Evolutionary conservation across 2,113 vertebrate species (phyloP), one percentile per base, ranked within the genome.

Genomic region (Pogona vitticeps): DNA sequence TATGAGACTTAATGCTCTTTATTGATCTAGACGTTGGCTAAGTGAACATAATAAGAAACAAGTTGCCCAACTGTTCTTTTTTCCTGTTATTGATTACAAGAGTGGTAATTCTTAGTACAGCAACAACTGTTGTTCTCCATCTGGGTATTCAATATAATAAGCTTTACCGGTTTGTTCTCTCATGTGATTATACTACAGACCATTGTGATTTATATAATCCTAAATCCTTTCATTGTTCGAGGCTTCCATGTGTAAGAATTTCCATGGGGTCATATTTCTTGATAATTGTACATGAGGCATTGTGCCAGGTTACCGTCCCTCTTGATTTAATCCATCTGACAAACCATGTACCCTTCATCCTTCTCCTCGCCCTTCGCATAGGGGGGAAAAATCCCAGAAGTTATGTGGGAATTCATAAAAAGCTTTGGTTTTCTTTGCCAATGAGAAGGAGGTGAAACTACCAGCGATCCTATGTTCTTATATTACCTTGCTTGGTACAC

Each of bases 1-100:
- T 92, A 91, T 95, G 93, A 95, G 88, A 90, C 93, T 95, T 95
- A 95, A 94, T 93, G 93, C 88, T 93, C 91, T 94, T 94, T 94
- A 95, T 95, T 95, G 95, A 95, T 95, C 95, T 93, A 92, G 93
- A 95, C 82, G 80, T 94, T 95, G 93, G 92, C 93, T 95, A 95
- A 95, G 93, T 95, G 95, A 95, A 95, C 95, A 94, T 95, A 95
- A 95, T 95, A 95, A 92, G 93, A 93, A 94, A 95, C 94, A 94
- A 95, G 94, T 95, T 94, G 93, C 94, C 94, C 94, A 94, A 94
- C 94, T 95, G 95, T 95, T 95, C 95, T 84, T 94, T 86, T 86
- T 95, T 92, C 94, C 91, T 94, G 91, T 95, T 95, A 95, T 95
- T 94, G 94, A 95, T 95, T 95, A 94, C 92, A 92, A 87, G 92